A percentile compares a stretch with the other conserved stretches of the same genome.
Evolutionary conservation across 2,113 vertebrate genomes (phyloP).

Genomic region (Heteronetta atricapilla): DNA sequence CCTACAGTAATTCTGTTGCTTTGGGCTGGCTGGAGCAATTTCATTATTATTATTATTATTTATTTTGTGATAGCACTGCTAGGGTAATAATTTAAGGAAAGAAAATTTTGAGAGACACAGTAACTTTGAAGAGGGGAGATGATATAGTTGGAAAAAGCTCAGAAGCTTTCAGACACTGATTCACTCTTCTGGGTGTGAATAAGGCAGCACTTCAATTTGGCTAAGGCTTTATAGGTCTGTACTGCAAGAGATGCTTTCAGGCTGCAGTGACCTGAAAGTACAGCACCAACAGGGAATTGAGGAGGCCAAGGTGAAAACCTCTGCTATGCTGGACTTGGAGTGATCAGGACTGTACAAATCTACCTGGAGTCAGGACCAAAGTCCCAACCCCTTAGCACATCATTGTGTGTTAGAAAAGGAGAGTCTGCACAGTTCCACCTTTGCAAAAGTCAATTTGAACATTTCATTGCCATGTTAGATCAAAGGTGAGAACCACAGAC

Average conservation of each 20-base stretch:
- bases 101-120: background rate
- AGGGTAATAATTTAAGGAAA: background rate
- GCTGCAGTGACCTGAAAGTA: background rate
- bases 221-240: background rate
- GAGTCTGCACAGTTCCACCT: background rate
- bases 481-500: background rate
- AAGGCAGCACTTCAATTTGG: background rate
- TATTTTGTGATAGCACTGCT: background rate
- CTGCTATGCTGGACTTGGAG: background rate
- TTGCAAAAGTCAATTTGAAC: background rate
- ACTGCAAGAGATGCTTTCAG: background rate
- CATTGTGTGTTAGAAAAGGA: background rate
- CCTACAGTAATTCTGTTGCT: background rate
- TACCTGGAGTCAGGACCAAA: background rate
- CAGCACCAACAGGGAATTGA: background rate
- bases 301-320: background rate
- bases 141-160: background rate
- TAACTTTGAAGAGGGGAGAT: background rate
- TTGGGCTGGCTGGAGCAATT: background rate
- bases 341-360: background rate
- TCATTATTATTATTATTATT: no score
- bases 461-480: background rate
- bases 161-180: background rate
- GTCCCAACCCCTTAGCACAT: background rate
- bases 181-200: background rate